phyloP scores from a whole-genome alignment of 1,140 invertebrate species.

The Philopotamus ludificatus region DNA sequence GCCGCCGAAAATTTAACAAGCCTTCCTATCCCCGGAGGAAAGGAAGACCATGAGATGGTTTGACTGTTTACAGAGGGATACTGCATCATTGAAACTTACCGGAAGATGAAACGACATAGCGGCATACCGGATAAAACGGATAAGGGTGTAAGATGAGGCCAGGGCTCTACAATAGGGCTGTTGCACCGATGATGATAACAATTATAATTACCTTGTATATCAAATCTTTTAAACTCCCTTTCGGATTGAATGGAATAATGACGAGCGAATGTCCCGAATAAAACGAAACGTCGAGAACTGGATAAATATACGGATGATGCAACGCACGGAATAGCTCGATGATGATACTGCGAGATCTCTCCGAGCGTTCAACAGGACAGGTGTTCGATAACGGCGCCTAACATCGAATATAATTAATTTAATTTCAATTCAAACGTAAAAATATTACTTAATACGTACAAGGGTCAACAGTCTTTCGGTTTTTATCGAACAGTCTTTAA shows the following conservation, averaged over 20 bases:
- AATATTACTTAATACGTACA: too few relatives aligned
- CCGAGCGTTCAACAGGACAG: constrained; percentile 54
- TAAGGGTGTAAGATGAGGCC: too few relatives aligned
- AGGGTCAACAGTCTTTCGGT: constrained; percentile 81
- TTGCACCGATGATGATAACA: too few relatives aligned
- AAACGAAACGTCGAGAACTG: constrained; percentile 78
- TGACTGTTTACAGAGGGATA: too few relatives aligned
- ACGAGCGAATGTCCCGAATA: constrained; percentile 62
- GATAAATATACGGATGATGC: constrained; percentile 90
- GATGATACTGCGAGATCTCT: constrained; percentile 59
- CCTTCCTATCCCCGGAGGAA: too few relatives aligned
- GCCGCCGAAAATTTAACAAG: too few relatives aligned
- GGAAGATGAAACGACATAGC: too few relatives aligned
- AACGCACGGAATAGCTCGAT: constrained; percentile 80
- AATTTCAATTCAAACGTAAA: not conserved
- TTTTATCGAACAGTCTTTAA: constrained; percentile 75
- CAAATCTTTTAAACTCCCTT: constrained; percentile 84
- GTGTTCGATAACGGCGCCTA: constrained; percentile 52
- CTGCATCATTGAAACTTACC: too few relatives aligned
- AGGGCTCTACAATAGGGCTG: too few relatives aligned
- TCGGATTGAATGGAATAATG: constrained; percentile 77
- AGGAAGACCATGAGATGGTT: too few relatives aligned
- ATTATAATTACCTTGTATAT: constrained; percentile 80
- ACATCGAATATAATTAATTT: too few relatives aligned
- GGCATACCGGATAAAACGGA: too few relatives aligned